Conservation (phyloP, 2,797 vertebrate genomes). For the Clarias pachynema region DNA sequence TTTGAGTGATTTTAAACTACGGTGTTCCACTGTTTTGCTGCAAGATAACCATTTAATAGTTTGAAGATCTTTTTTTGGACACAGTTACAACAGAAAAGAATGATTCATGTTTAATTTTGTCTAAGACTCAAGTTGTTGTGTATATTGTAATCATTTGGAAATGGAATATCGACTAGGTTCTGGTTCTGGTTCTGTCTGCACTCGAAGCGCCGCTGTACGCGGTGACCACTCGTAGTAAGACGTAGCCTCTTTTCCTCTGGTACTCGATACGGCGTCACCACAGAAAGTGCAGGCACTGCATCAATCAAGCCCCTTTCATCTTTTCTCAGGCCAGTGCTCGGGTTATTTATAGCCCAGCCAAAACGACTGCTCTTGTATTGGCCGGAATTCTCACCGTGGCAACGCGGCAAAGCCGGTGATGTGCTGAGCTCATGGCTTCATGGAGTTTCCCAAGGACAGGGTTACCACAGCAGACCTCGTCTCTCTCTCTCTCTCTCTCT, state of each 20-base stretch:
- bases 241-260: neutral
- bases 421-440: slow-evolving; percentile 47
- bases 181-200: neutral
- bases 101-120: neutral
- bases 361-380: slow-evolving; percentile 42
- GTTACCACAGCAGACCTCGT: slow-evolving; percentile 59
- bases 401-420: slow-evolving; percentile 42
- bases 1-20: neutral
- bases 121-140: neutral
- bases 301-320: slow-evolving; percentile 27
- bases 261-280: slow-evolving; percentile 28
- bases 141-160: neutral
- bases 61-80: neutral
- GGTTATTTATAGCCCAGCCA: slow-evolving; percentile 55
- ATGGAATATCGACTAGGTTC: neutral
- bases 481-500: slow-evolving; percentile 22
- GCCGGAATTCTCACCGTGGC: slow-evolving; percentile 41
- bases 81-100: neutral
- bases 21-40: neutral
- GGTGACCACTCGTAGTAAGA: neutral
- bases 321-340: slow-evolving; percentile 23
- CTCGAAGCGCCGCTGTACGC: neutral
- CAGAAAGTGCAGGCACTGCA: slow-evolving; percentile 24
- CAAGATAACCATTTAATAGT: neutral
- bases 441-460: slow-evolving; percentile 57